Evolutionary conservation across 2,888 invertebrate genomes (phyloP).

Genomic region (Tenthredo notha): DNA sequence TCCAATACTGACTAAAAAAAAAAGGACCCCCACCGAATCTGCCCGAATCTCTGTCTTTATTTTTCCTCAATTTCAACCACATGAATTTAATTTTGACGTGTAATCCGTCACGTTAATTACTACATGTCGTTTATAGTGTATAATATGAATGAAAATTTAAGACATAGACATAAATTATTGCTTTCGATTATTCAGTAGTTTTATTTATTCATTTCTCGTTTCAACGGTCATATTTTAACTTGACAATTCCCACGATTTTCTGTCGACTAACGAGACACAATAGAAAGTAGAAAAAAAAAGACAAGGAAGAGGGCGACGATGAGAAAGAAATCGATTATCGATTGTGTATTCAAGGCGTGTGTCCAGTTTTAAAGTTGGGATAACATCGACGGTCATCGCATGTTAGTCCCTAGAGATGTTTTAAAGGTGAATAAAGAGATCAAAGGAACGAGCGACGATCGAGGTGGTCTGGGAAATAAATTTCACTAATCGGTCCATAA

Average conservation of each 20-base stretch:
- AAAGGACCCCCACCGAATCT: neutral
- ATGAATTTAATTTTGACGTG: neutral
- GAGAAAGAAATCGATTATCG: slow-evolving; percentile 29
- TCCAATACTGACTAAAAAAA: slow-evolving; percentile 11
- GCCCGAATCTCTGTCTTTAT: neutral
- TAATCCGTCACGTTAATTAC: neutral
- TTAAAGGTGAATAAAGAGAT: slow-evolving; percentile 40
- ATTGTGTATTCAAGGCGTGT: slow-evolving; percentile 23
- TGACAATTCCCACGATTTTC: neutral
- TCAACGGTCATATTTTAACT: neutral
- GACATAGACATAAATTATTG: neutral
- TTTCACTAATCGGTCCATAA: slow-evolving; percentile 65
- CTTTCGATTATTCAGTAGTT: neutral
- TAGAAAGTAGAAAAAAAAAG: neutral
- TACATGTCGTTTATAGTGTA: neutral
- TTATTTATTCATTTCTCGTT: neutral
- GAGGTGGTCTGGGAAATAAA: slow-evolving; percentile 56
- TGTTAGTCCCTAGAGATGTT: neutral
- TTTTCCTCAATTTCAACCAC: neutral
- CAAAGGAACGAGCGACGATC: slow-evolving; percentile 25
- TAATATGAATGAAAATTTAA: neutral
- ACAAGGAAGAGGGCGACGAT: neutral
- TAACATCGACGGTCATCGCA: slow-evolving; percentile 20
- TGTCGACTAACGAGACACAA: neutral
- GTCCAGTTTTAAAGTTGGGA: slow-evolving; percentile 16